Conservation (phyloP, 2,113 vertebrate species). For the Saguinus midas region DNA sequence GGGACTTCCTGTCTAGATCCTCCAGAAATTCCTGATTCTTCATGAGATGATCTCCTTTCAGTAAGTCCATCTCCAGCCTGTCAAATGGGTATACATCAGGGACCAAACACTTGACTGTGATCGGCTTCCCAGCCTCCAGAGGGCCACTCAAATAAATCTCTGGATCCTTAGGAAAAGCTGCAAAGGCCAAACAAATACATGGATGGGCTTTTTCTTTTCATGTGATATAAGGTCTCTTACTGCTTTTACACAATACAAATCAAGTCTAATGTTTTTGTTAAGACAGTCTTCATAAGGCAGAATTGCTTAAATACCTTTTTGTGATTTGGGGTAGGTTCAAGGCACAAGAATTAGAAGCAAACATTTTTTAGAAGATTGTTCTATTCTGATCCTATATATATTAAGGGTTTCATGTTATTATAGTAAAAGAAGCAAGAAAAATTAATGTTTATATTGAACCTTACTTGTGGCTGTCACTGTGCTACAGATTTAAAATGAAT, state of each 20-base stretch:
- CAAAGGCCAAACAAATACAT: slow-evolving; percentile 50
- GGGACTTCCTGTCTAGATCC: not conserved
- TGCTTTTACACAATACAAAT: not conserved
- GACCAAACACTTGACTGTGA: slow-evolving; percentile 75
- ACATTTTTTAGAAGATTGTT: not conserved
- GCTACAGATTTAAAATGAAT: not conserved
- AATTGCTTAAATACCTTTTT: not conserved
- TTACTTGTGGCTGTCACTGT: not conserved
- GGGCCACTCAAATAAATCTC: slow-evolving; percentile 74
- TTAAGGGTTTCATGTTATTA: not conserved
- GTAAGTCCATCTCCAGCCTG: slow-evolving; percentile 74
- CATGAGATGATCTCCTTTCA: slow-evolving; percentile 50
- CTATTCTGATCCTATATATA: not conserved
- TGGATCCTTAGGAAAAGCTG: slow-evolving; percentile 85
- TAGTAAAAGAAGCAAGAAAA: not conserved
- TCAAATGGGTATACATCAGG: slow-evolving; percentile 80
- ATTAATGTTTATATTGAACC: not conserved
- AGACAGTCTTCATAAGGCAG: not conserved
- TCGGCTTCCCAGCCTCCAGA: slow-evolving; percentile 61
- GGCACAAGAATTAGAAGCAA: not conserved
- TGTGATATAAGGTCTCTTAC: not conserved
- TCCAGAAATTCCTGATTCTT: not conserved
- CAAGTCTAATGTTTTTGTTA: not conserved
- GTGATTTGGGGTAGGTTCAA: not conserved
- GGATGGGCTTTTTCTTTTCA: not conserved